phyloP scores from a whole-genome alignment of 35 echinoderm and acorn worm species.

The Lytechinus pictus region DNA sequence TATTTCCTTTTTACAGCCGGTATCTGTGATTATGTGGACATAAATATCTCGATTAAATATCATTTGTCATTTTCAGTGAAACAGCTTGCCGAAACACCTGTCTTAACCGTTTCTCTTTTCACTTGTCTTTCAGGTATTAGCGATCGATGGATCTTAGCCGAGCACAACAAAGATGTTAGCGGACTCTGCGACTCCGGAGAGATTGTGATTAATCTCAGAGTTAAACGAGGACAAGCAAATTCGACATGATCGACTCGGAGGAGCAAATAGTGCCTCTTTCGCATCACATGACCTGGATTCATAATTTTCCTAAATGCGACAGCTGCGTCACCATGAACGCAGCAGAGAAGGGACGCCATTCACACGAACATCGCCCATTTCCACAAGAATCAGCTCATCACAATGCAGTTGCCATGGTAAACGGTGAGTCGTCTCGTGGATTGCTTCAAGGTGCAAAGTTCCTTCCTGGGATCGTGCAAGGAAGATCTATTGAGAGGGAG shows the following conservation, averaged over 20 bases:
- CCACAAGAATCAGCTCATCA: not conserved
- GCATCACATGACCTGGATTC: slow-evolving; percentile 50
- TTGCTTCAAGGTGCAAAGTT: not conserved
- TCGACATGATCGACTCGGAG: slow-evolving; percentile 23
- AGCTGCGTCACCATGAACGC: slow-evolving; percentile 33
- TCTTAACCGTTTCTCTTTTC: not conserved
- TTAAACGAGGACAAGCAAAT: not conserved
- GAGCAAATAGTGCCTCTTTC: not conserved
- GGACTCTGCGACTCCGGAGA: not conserved
- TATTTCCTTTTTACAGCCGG: no score
- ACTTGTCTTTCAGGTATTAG: not conserved
- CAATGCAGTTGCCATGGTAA: not conserved
- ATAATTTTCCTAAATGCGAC: slow-evolving; percentile 31
- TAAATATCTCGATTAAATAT: not conserved
- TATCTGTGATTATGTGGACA: not conserved
- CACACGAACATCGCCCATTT: not conserved
- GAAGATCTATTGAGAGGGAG: not conserved
- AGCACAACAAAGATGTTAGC: not conserved
- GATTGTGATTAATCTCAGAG: not conserved
- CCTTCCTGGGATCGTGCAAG: slow-evolving; percentile 15
- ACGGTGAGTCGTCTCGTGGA: not conserved
- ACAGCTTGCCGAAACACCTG: not conserved
- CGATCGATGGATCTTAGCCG: not conserved
- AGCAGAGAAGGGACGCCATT: not conserved
- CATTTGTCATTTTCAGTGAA: not conserved